Conservation (phyloP, 2,113 vertebrate genomes). For the Myotis brandtii region DNA sequence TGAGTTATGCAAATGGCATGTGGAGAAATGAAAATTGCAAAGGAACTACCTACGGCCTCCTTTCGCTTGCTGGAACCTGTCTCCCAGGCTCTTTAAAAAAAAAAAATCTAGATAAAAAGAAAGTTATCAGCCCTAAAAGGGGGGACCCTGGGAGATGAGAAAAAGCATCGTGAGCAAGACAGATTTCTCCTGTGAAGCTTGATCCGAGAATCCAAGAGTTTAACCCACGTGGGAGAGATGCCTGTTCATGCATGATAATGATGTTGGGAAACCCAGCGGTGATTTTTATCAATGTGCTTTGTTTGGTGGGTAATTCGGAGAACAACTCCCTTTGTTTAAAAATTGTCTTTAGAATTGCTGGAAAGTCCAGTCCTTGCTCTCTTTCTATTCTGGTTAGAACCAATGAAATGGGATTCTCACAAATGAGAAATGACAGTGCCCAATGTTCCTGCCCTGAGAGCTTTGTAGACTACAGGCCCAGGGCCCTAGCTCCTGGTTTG, state of each 20-base stretch:
- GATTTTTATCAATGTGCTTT: conserved; percentile 47
- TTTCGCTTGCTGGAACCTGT: background rate
- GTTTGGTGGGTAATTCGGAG: conserved; percentile 35
- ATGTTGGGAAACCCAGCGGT: background rate
- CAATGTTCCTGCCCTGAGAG: background rate
- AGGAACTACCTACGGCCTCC: background rate
- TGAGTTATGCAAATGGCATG: background rate
- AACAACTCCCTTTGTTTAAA: conserved; percentile 39
- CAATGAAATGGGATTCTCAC: background rate
- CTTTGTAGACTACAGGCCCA: background rate
- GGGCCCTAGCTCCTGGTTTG: no score
- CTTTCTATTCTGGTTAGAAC: background rate
- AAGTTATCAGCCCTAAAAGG: background rate
- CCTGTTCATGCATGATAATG: background rate
- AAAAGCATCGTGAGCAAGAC: background rate
- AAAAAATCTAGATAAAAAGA: conserved; percentile 52
- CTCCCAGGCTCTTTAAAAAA: conserved; percentile 14
- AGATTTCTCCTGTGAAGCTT: background rate
- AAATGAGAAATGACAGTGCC: background rate
- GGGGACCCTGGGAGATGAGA: background rate
- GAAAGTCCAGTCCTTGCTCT: background rate
- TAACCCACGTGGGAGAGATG: conserved; percentile 53
- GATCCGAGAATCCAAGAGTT: conserved; percentile 44
- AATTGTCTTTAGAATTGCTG: conserved; percentile 2
- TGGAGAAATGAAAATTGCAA: conserved; percentile 54